Percentiles rank a stretch among this genome's conserved stretches.
These are phyloP conservation scores for Silurus aristotelis DNA, from an alignment of 2,797 vertebrate species.

Conservation along the genomic window DNA sequence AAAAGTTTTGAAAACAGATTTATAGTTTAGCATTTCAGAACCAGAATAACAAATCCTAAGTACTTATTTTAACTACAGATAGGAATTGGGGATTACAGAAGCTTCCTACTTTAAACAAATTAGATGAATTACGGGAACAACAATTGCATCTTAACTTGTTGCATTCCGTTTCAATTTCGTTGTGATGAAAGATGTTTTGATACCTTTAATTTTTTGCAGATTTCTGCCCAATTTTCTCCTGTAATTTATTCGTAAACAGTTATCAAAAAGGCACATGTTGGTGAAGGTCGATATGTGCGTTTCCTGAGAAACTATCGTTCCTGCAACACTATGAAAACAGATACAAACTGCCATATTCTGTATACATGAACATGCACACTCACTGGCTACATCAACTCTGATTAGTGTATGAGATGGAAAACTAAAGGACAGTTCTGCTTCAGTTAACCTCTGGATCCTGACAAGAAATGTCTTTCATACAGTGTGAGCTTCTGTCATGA, in stretches of 20 bases:
- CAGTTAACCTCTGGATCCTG: background rate
- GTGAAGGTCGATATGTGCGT: background rate
- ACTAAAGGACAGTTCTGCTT: too few species aligned
- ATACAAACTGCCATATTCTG: background rate
- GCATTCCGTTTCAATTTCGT: background rate
- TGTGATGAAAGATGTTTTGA: background rate
- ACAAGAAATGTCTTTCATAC: background rate
- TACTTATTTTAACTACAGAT: background rate
- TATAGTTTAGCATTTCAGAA: conserved; percentile 25
- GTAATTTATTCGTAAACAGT: background rate
- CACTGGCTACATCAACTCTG: background rate
- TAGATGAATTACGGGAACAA: background rate
- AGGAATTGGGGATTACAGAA: background rate
- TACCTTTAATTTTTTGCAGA: background rate
- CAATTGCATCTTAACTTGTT: background rate
- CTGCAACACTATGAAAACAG: background rate
- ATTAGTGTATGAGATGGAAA: background rate
- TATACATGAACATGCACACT: background rate
- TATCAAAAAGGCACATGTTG: background rate
- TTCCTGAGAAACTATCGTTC: background rate
- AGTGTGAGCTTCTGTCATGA: background rate
- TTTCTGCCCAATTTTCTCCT: background rate
- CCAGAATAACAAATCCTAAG: conserved; percentile 21
- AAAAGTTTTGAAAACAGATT: conserved; percentile 17
- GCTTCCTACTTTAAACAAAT: background rate